phyloP scores from a whole-genome alignment of 2,797 vertebrate genomes.

The Babyrousa celebensis region DNA sequence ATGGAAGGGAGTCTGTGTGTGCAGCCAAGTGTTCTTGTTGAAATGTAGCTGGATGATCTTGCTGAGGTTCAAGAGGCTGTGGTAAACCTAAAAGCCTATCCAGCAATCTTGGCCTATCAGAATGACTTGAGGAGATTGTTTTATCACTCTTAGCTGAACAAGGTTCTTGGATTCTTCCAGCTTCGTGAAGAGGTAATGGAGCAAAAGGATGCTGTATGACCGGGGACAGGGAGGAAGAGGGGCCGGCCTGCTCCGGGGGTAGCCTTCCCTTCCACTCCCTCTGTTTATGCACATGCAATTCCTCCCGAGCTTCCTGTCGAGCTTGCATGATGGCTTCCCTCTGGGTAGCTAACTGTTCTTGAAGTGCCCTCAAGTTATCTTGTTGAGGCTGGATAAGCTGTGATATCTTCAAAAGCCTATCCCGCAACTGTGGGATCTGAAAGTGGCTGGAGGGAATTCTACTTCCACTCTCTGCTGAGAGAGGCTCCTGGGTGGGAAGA shows the following conservation, averaged over 20 bases:
- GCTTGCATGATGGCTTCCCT: conserved; percentile 87
- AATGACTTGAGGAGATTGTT: conserved; percentile 69
- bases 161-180: conserved; percentile 54
- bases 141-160: conserved; percentile 14
- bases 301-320: conserved; percentile 89
- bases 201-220: conserved; percentile 24
- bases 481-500: conserved; percentile 1
- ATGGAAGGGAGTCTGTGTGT: conserved; percentile 87
- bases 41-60: conserved; percentile 87
- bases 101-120: conserved; percentile 81
- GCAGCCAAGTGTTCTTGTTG: conserved; percentile 86
- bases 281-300: conserved; percentile 85
- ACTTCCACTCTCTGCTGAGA: conserved; percentile 39
- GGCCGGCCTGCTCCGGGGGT: conserved; percentile 23
- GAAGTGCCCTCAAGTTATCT: conserved; percentile 89
- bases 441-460: conserved; percentile 73
- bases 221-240: not conserved
- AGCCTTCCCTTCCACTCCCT: conserved; percentile 89
- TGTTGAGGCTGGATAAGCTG: conserved; percentile 90
- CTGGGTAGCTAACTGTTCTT: conserved; percentile 88
- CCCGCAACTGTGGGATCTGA: conserved; percentile 85
- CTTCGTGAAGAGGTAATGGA: conserved; percentile 60
- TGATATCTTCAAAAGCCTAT: conserved; percentile 87
- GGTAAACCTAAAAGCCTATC: conserved; percentile 86
- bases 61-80: conserved; percentile 88